Base-by-base conservation (phyloP, 2,113 vertebrate species). In the Lophochroa leadbeateri region DNA sequence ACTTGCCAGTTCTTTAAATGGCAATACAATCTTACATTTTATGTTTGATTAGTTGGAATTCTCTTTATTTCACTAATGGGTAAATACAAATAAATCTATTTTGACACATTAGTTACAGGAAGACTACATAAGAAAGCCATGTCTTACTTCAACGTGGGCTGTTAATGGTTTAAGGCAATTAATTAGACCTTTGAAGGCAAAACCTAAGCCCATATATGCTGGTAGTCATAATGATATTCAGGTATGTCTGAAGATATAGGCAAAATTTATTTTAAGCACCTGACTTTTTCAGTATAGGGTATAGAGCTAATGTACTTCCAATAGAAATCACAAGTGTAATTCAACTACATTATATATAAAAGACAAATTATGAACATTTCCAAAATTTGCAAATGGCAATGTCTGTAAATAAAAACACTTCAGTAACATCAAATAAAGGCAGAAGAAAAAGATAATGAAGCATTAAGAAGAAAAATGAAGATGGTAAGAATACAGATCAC, bases 31-130 rank as follows among this genome's bases (percentile, higher is more conserved):
- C 82, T 70, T 91, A 31, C 74, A 82, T 89, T 88, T 83, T 76
- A 11, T 24, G 10, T 74, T 85, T 46, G 10, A 37, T 86, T 81
- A 67, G 86, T 90, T 86, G 28, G 65, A 95, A 81, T 91, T 94
- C 28, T 87, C 33, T 80, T 91, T 82, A 87, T 96, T 97, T 79
- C 90, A 82, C 25, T 82, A 53, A 17, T 14, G 87, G 71, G 76
- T 82, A 90, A 91, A 82, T 63, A 43, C 13, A 75, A 78, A 49
- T n/a, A 64, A 84, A 58, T 79, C 37, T 10, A 31, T 80, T 77
- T 77, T 83, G 49, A 80, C 28, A 64, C 5, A 55, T 5, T 25
- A 44, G 39, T 39, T 91, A 29, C 49, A 69, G 63, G 77, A 72
- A 15, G 33, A 14, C 28, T 72, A 24, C 1, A 2, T 33, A 44